A percentile compares a stretch with the other conserved stretches of the same genome.
Evolutionary conservation across 2,888 invertebrate genomes (phyloP).

Genomic region (Cinara cedri): DNA sequence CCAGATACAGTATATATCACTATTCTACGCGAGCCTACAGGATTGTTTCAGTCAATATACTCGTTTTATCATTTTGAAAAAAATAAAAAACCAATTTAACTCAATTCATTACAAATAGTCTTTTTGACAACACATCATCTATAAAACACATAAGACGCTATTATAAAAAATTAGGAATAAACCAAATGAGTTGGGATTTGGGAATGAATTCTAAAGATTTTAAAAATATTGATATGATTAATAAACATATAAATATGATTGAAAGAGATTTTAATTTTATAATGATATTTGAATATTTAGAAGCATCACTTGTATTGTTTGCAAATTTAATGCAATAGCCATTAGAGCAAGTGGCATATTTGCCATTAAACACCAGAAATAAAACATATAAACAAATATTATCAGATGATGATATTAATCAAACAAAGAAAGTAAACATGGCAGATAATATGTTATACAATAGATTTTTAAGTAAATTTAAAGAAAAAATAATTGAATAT

Average conservation of each 20-base stretch:
- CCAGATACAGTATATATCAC: constrained; percentile 59
- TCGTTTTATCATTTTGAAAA: constrained; percentile 58
- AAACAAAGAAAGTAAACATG: constrained; percentile 56
- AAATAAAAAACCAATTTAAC: constrained; percentile 55
- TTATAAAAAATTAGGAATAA: constrained; percentile 58
- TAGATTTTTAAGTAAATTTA: constrained; percentile 59
- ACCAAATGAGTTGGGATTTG: constrained; percentile 61
- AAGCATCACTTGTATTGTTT: constrained; percentile 60
- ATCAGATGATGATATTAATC: constrained; percentile 45
- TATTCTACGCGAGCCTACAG: constrained; percentile 59
- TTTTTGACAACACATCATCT: constrained; percentile 5
- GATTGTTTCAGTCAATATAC: constrained; percentile 59
- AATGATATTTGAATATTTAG: constrained; percentile 60
- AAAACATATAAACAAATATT: constrained; percentile 45
- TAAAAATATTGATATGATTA: constrained; percentile 49
- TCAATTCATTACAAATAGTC: constrained; percentile 23
- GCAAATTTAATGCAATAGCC: constrained; percentile 60
- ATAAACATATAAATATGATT: constrained; percentile 59
- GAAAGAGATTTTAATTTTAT: constrained; percentile 60
- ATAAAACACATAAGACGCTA: constrained; percentile 40
- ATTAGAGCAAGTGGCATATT: constrained; percentile 58
- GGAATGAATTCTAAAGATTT: constrained; percentile 58
- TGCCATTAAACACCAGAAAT: constrained; percentile 58
- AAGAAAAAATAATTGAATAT: constrained; percentile 57
- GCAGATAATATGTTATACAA: constrained; percentile 59